Evolutionary conservation across 2,888 invertebrate genomes (phyloP), one percentile per base, ranked within the genome.

Genomic region (Shargacucullia verbasci): DNA sequence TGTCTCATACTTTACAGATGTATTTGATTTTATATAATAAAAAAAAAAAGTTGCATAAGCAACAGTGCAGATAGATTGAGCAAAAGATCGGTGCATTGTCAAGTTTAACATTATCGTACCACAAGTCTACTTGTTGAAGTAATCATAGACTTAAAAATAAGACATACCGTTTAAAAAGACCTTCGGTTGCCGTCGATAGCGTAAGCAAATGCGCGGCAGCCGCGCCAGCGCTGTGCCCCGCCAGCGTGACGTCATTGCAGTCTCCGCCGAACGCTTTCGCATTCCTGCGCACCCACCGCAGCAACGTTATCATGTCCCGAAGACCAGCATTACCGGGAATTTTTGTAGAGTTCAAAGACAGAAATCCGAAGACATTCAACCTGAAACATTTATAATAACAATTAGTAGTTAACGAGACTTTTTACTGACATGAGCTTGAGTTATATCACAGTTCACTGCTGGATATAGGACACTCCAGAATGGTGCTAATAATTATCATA

Each of bases 291-390:
- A 94, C 89, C 94, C 94, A 94, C 31, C 80, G 81, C 63, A 94
- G 83, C 54, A 93, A 77, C 13, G 91, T 88, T 46, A 93, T 78
- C 65, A 84, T 81, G 73, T 94, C 94, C 0, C 93, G 87, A n/a
- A 94, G 79, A 0, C 91, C 94, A 53, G 86, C 86, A 82, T 94
- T 94, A n/a, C 93, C 94, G 15, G 94, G 94, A 6, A 92, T 74
- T 53, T 80, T 71, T 0, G 81, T 49, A 0, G 89, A 82, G 69
- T 88, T 87, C 49, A 92, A 77, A 0, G 89, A 89, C 12, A 94
- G 82, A 74, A 92, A 94, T 12, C 94, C 94, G 59, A 94, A 86
- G 2, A 88, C 86, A 61, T 90, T 90, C 40, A 92, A 54, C 59
- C 93, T 93, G 87, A 5, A 88, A 86, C 27, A 47, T 37, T 25